These are phyloP conservation scores for Cephus rjabovi DNA, from an alignment of 2,888 invertebrate species.

Conservation along the genomic window DNA sequence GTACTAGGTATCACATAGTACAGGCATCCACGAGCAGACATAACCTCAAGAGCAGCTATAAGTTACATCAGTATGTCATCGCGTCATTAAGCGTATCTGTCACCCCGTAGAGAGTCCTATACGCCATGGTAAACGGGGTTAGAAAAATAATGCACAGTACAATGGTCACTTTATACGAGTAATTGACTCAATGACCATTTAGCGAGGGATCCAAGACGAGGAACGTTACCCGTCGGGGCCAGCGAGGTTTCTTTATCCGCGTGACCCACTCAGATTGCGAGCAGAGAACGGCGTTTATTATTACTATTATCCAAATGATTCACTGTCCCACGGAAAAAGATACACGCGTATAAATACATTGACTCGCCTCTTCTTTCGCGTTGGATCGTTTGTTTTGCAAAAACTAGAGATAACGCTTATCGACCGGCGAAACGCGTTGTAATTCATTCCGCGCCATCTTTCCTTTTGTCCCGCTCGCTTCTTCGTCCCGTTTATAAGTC, in stretches of 20 bases:
- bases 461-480: too few species aligned
- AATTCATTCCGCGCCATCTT: slow-evolving; percentile 32
- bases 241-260: slow-evolving; percentile 50
- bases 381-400: slow-evolving; percentile 32
- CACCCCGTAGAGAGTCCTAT: slow-evolving; percentile 19
- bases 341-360: neutral
- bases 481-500: too few species aligned
- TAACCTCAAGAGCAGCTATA: neutral
- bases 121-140: slow-evolving; percentile 46
- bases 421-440: slow-evolving; percentile 18
- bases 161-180: slow-evolving; percentile 62
- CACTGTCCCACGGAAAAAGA: slow-evolving; percentile 32
- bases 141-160: slow-evolving; percentile 59
- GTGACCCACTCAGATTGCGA: slow-evolving; percentile 50
- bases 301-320: slow-evolving; percentile 47
- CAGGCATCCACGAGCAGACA: too few species aligned
- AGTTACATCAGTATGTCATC: slow-evolving; percentile 11
- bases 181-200: slow-evolving; percentile 64
- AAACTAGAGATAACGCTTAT: slow-evolving; percentile 42
- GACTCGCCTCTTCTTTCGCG: slow-evolving; percentile 6
- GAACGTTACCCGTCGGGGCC: slow-evolving; percentile 32
- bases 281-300: slow-evolving; percentile 17
- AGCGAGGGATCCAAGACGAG: slow-evolving; percentile 35
- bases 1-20: too few species aligned
- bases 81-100: slow-evolving; percentile 45